Percentiles rank a stretch among this genome's conserved stretches.
Conservation (phyloP, 2,797 vertebrate genomes). For the Lepus oiostolus region DNA sequence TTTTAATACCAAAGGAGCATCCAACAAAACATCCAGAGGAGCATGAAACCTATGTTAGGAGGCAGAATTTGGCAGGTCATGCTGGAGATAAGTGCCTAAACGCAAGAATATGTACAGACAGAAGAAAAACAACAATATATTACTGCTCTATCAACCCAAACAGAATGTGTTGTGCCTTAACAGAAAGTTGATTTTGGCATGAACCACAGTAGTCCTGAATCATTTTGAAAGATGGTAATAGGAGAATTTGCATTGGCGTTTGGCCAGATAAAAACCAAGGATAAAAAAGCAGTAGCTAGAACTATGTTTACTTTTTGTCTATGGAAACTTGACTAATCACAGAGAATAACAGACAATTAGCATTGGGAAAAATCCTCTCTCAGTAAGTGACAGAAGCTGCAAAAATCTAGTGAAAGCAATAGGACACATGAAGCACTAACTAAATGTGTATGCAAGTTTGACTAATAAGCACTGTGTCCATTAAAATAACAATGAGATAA, state of each 20-base stretch:
- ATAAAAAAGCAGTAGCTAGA: conserved; percentile 68
- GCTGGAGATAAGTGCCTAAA: background rate
- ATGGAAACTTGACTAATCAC: conserved; percentile 27
- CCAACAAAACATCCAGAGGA: background rate
- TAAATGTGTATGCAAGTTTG: background rate
- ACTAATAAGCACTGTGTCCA: background rate
- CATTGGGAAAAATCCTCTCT: background rate
- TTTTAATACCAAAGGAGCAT: background rate
- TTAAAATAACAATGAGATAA: background rate
- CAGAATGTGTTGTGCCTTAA: background rate
- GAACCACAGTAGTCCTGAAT: background rate
- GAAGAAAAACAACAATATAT: conserved; percentile 60
- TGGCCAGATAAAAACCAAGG: conserved; percentile 54
- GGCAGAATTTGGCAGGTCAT: background rate
- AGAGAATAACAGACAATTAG: background rate
- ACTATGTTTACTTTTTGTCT: conserved; percentile 4
- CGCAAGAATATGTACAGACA: conserved; percentile 15
- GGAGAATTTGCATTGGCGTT: conserved; percentile 65
- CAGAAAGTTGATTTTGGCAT: conserved; percentile 67
- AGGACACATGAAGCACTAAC: background rate
- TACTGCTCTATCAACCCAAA: conserved; percentile 26
- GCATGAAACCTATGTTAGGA: background rate
- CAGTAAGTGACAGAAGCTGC: background rate
- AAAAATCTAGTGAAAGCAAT: background rate
- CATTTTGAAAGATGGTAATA: conserved; percentile 48